phyloP scores from a whole-genome alignment of 2,113 vertebrate genomes.

The Phyllostomus hastatus region DNA sequence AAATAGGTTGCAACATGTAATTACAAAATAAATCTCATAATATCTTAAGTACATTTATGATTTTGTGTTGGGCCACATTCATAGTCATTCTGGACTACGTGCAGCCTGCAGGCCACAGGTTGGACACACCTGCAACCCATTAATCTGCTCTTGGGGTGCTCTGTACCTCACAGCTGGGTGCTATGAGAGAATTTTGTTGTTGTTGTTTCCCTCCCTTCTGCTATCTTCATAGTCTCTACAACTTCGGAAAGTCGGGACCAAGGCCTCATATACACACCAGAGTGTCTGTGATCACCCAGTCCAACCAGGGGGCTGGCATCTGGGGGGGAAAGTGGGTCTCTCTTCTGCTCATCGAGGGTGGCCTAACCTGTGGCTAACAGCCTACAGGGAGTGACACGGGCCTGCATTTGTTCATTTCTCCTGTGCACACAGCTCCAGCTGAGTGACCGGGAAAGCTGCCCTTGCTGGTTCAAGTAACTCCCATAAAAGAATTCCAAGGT shows the following conservation, averaged over 20 bases:
- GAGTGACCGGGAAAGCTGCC: neutral
- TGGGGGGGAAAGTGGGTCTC: neutral
- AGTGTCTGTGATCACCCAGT: neutral
- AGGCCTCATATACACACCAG: neutral
- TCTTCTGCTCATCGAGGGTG: neutral
- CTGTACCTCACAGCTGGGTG: neutral
- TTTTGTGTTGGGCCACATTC: too few species aligned
- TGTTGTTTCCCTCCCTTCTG: neutral
- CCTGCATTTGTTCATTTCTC: neutral
- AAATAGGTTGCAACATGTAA: too few species aligned
- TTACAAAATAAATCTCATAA: too few species aligned
- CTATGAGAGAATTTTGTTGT: neutral
- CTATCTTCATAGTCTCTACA: neutral
- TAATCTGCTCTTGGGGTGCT: neutral
- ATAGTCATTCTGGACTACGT: too few species aligned
- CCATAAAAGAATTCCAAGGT: neutral
- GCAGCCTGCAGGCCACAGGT: too few species aligned
- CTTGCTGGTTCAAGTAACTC: neutral
- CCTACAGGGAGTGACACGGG: accelerated
- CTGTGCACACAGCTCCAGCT: neutral
- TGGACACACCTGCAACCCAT: neutral
- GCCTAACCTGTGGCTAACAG: accelerated
- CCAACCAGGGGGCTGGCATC: too few species aligned
- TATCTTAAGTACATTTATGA: too few species aligned
- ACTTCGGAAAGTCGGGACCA: neutral